These are phyloP conservation scores for Escarpia spicata DNA, from an alignment of 2,888 invertebrate genomes.

Conservation along the genomic window DNA sequence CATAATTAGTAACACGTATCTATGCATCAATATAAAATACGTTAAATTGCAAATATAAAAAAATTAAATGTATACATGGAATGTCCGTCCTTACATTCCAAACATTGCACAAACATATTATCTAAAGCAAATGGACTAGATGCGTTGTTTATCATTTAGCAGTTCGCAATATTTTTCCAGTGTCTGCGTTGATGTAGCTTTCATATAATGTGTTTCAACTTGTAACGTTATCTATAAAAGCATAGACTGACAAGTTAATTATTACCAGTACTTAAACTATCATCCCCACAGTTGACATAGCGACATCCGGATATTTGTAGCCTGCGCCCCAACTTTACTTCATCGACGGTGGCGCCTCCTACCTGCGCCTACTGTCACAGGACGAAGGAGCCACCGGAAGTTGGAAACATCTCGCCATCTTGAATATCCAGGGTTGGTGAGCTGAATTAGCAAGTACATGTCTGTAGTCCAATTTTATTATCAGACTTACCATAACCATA, in stretches of 20 bases:
- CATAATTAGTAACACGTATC: no score
- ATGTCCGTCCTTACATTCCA: no score
- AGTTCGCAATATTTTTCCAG: no score
- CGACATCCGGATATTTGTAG: background rate
- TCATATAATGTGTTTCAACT: background rate
- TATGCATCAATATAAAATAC: no score
- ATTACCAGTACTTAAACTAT: background rate
- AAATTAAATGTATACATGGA: no score
- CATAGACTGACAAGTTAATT: background rate
- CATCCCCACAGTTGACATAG: background rate
- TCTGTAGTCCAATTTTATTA: no score
- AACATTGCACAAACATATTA: no score
- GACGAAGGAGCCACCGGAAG: background rate
- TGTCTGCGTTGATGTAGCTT: background rate
- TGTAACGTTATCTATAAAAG: background rate
- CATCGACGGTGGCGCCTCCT: constrained; percentile 22
- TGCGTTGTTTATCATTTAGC: no score
- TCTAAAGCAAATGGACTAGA: no score
- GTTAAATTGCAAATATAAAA: no score
- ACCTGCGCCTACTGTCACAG: background rate
- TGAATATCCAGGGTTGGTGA: background rate
- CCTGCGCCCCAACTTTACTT: background rate
- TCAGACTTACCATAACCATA: no score
- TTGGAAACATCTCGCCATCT: background rate
- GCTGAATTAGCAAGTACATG: no score